These are phyloP conservation scores for Drosophila lacertosa DNA, from an alignment of 1,140 invertebrate species.

Conservation along the genomic window DNA sequence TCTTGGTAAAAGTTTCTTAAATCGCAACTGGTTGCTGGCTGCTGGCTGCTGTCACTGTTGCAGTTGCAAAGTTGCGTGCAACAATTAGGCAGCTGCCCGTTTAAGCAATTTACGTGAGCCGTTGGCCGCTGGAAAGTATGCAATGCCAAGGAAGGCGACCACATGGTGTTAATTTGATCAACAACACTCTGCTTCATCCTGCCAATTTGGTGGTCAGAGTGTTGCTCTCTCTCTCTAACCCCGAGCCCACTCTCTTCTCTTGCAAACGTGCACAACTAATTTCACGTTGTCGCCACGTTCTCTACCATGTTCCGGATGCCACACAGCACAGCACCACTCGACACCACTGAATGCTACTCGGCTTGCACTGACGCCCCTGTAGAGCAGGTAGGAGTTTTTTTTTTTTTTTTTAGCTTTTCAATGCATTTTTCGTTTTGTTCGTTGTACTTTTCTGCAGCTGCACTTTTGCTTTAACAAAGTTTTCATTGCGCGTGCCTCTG, in stretches of 20 bases:
- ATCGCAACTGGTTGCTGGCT: constrained; percentile 44
- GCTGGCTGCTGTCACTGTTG: constrained; percentile 3
- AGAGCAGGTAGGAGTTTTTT: background rate
- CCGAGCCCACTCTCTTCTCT: constrained; percentile 55
- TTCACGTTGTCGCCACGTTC: constrained; percentile 72
- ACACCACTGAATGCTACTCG: constrained; percentile 55
- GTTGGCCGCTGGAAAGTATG: constrained; percentile 60
- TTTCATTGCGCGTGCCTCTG: constrained; percentile 74
- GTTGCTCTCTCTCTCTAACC: constrained; percentile 39
- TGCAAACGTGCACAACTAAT: constrained; percentile 74
- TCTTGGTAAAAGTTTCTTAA: constrained; percentile 48
- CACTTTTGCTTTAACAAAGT: constrained; percentile 64
- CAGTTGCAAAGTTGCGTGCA: constrained; percentile 49
- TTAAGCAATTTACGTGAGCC: constrained; percentile 61
- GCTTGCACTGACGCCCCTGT: constrained; percentile 24
- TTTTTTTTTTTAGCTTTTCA: constrained; percentile 17
- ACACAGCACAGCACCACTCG: constrained; percentile 47
- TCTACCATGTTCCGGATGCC: constrained; percentile 30
- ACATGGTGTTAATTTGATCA: constrained; percentile 81
- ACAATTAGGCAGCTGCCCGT: constrained; percentile 62
- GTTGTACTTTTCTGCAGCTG: constrained; percentile 21
- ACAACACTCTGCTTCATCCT: constrained; percentile 64
- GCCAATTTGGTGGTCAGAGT: constrained; percentile 76
- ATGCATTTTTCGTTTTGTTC: constrained; percentile 3
- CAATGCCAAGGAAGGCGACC: constrained; percentile 27